These are phyloP conservation scores for Agriopis marginaria DNA, from an alignment of 2,888 invertebrate genomes.

Conservation along the genomic window DNA sequence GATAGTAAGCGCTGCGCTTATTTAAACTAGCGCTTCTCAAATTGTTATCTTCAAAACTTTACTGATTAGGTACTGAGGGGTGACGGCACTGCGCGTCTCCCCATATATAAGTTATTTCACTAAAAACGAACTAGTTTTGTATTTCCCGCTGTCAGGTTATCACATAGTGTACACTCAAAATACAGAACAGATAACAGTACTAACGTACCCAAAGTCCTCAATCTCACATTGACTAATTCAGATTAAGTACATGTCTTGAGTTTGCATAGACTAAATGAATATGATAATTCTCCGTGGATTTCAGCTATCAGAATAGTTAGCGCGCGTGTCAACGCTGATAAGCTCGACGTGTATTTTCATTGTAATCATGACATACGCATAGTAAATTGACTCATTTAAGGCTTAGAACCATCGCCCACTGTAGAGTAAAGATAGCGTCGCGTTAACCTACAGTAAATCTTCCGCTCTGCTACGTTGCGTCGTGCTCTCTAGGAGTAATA, in stretches of 20 bases:
- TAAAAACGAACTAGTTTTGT: not conserved
- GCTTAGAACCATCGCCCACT: not conserved
- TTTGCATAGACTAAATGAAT: constrained; percentile 55
- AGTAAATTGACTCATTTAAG: not conserved
- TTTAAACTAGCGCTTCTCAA: no score
- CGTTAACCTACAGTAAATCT: no score
- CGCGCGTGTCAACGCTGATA: constrained; percentile 26
- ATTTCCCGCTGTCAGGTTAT: not conserved
- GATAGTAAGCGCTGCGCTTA: no score
- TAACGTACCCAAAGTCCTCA: constrained; percentile 53
- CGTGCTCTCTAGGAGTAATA: no score
- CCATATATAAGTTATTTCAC: no score
- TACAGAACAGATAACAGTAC: not conserved
- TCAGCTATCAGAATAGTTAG: constrained; percentile 43
- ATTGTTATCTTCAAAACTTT: no score
- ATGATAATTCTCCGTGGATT: constrained; percentile 54
- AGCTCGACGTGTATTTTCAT: constrained; percentile 17
- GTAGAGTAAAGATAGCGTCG: no score
- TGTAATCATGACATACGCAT: constrained; percentile 6
- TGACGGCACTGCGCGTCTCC: no score
- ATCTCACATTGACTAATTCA: constrained; percentile 59
- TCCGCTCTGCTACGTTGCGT: no score
- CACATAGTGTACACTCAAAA: not conserved
- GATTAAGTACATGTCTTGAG: constrained; percentile 65
- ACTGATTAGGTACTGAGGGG: no score